Evolutionary conservation across 2,113 vertebrate species (phyloP).

Genomic region (Pithys albifrons): DNA sequence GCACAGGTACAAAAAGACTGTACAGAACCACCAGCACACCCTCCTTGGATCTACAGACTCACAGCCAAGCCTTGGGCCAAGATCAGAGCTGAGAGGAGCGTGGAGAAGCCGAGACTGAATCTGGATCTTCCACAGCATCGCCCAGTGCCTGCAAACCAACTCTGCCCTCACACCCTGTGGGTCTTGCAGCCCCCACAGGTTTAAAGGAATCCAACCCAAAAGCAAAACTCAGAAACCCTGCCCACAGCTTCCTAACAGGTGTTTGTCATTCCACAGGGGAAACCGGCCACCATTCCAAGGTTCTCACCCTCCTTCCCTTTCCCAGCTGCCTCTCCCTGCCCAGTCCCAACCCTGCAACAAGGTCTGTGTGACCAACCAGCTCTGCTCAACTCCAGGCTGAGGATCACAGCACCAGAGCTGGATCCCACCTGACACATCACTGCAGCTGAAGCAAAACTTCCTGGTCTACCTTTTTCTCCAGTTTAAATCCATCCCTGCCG

Average conservation of each 20-base stretch:
- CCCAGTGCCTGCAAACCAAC: neutral
- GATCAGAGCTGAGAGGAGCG: rapidly evolving
- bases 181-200: neutral
- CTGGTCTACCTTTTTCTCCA: neutral
- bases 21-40: neutral
- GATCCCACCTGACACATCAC: neutral
- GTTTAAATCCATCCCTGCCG: rapidly evolving
- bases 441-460: neutral
- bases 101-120: rapidly evolving
- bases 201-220: neutral
- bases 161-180: neutral
- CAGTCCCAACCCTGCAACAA: neutral
- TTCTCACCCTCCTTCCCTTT: neutral
- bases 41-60: neutral
- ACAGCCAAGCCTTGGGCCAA: neutral
- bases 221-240: neutral
- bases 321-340: neutral
- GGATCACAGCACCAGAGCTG: neutral
- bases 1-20: neutral
- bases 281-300: neutral
- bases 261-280: neutral
- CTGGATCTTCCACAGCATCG: neutral
- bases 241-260: neutral
- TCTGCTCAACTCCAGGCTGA: neutral
- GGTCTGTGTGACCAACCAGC: neutral